Conservation (phyloP, 2,888 invertebrate species). For the Sphinx pinastri region DNA sequence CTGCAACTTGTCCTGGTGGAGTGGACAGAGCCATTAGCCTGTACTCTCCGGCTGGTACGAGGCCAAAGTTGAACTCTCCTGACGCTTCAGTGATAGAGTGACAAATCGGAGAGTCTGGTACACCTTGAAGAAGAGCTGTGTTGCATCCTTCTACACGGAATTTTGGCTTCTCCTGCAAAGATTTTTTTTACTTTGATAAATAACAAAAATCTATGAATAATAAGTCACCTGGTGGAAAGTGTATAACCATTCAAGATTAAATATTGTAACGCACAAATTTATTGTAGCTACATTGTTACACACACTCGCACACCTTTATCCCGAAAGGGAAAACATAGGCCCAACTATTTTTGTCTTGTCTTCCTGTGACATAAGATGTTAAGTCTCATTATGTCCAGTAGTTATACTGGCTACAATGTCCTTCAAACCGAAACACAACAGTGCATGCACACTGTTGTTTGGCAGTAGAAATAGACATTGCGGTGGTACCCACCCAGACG, state of each 20-base stretch:
- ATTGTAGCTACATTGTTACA: too few relatives aligned
- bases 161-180: constrained; percentile 65
- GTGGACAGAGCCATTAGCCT: constrained; percentile 85
- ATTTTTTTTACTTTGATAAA: neutral
- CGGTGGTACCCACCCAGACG: too few relatives aligned
- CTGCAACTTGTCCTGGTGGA: constrained; percentile 80
- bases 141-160: constrained; percentile 84
- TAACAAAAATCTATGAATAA: neutral
- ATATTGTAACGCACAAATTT: too few relatives aligned
- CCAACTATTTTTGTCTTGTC: too few relatives aligned
- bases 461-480: too few relatives aligned
- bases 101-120: constrained; percentile 87
- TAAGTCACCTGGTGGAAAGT: neutral
- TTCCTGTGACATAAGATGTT: too few relatives aligned
- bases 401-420: too few relatives aligned
- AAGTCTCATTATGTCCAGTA: too few relatives aligned
- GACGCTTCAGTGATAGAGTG: constrained; percentile 87
- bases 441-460: too few relatives aligned
- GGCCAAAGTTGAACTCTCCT: constrained; percentile 91
- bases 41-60: constrained; percentile 93
- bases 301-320: too few relatives aligned
- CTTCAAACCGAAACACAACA: too few relatives aligned
- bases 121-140: constrained; percentile 82
- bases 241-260: neutral
- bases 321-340: too few relatives aligned